A percentile compares a stretch with the other conserved stretches of the same genome.
These are phyloP conservation scores for Potorous gilbertii DNA, from an alignment of 2,797 vertebrate species.

Conservation along the genomic window DNA sequence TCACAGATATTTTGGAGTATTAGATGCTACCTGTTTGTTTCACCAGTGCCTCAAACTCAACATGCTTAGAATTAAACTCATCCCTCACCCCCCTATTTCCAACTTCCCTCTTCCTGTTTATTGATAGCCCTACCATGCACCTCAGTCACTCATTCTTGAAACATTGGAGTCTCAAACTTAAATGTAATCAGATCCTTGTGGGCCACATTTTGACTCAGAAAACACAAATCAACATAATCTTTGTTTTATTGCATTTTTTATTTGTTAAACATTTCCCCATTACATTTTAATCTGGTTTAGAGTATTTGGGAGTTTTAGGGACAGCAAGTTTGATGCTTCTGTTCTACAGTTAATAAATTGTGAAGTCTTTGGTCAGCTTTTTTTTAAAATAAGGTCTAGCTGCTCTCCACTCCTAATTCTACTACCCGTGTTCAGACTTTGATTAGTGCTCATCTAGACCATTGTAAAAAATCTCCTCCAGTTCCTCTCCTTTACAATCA, in stretches of 20 bases:
- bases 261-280: not conserved
- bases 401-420: not conserved
- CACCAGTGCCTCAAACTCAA: not conserved
- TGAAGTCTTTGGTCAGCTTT: not conserved
- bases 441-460: not conserved
- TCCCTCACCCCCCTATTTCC: not conserved
- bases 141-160: not conserved
- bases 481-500: not conserved
- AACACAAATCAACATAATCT: not conserved
- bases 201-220: not conserved
- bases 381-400: not conserved
- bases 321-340: not conserved
- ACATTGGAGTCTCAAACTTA: not conserved
- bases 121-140: not conserved
- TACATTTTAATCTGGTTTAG: not conserved
- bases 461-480: not conserved
- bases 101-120: not conserved
- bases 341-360: not conserved
- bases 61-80: not conserved
- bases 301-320: not conserved
- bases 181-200: not conserved
- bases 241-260: not conserved
- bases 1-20: not conserved
- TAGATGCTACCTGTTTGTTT: not conserved
- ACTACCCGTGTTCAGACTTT: not conserved